A percentile compares a stretch with the other conserved stretches of the same genome.
phyloP scores from a whole-genome alignment of 2,113 vertebrate genomes.

The Zingel zingel region DNA sequence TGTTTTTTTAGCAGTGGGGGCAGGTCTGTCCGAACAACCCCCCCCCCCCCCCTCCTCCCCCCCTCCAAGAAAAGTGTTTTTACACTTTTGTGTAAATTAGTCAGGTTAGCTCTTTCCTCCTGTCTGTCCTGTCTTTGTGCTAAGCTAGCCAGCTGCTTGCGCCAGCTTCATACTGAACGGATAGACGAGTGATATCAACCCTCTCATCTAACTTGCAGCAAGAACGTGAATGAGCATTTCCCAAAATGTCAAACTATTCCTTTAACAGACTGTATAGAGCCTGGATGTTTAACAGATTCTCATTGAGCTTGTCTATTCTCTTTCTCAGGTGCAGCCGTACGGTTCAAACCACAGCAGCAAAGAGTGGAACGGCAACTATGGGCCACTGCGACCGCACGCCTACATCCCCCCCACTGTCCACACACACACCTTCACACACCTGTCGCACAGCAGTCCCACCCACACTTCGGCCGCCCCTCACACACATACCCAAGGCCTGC shows the following conservation, averaged over 20 bases:
- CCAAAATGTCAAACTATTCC: not conserved
- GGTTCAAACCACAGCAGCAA: conserved; percentile 86
- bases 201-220: not conserved
- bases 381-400: conserved; percentile 90
- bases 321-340: conserved; percentile 90
- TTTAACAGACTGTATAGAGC: not conserved
- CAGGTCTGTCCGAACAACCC: too few relatives aligned
- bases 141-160: not conserved
- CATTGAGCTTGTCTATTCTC: not conserved
- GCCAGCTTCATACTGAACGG: not conserved
- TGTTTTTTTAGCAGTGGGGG: too few relatives aligned
- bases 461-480: conserved; percentile 80
- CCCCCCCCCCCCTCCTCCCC: too few relatives aligned
- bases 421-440: conserved; percentile 88
- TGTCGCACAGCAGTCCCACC: conserved; percentile 92
- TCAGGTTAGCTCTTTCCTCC: too few relatives aligned
- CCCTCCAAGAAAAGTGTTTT: too few relatives aligned
- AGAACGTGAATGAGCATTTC: not conserved
- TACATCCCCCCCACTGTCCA: conserved; percentile 90
- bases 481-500: conserved; percentile 83
- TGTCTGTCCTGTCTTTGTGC: not conserved
- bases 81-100: too few relatives aligned
- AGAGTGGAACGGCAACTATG: conserved; percentile 96
- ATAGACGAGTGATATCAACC: not conserved
- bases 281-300: not conserved